These are phyloP conservation scores for Cebus imitator DNA, from an alignment of 2,113 vertebrate genomes.

Conservation along the genomic window DNA sequence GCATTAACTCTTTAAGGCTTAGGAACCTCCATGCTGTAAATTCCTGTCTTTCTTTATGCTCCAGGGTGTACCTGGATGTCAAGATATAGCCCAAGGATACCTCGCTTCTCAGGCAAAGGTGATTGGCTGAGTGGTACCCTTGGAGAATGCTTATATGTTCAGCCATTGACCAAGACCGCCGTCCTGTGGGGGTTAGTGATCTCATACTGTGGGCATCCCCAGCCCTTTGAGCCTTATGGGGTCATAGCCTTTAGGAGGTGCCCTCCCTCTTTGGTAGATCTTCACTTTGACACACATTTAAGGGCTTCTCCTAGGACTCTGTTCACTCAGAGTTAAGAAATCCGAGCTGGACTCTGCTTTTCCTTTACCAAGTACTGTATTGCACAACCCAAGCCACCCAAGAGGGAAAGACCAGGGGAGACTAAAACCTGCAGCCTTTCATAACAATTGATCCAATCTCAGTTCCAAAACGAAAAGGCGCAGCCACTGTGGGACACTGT, in stretches of 20 bases:
- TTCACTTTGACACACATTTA: neutral
- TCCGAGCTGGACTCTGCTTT: neutral
- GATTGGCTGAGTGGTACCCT: neutral
- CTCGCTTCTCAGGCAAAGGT: neutral
- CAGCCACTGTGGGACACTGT: fast-evolving
- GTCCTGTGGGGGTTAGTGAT: neutral
- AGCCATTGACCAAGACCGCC: neutral
- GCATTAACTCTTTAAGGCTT: neutral
- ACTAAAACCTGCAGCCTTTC: neutral
- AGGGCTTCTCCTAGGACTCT: neutral
- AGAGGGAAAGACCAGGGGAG: neutral
- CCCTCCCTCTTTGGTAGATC: neutral
- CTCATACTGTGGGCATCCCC: neutral
- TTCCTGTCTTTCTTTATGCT: neutral
- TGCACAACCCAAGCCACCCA: neutral
- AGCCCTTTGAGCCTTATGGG: neutral
- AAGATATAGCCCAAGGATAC: neutral
- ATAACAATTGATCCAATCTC: neutral
- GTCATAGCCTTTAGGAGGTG: neutral
- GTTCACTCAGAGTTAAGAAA: neutral
- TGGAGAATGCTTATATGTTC: neutral
- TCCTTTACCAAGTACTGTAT: neutral
- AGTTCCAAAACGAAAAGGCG: neutral
- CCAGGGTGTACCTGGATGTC: neutral
- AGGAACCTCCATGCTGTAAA: neutral